Conservation (phyloP, 2,888 invertebrate genomes). For the Macropis europaea region DNA sequence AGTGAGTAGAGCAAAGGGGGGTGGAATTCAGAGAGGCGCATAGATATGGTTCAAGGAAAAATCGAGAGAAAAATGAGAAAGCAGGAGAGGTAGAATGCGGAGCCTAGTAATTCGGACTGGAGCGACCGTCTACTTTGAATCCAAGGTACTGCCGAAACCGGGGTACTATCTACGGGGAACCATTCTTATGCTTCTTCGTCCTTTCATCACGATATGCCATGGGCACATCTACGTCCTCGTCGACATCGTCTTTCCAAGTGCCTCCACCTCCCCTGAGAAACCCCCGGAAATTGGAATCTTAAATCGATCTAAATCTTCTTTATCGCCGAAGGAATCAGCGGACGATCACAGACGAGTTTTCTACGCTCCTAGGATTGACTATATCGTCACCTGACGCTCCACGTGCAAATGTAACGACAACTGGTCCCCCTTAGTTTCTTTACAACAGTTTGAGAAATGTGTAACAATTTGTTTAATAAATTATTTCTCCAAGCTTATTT, state of each 20-base stretch:
- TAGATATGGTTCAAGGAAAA: constrained; percentile 21
- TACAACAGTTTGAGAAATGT: constrained; percentile 13
- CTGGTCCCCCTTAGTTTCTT: constrained; percentile 26
- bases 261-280: constrained; percentile 55
- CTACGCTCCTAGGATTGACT: constrained; percentile 34
- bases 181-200: constrained; percentile 49
- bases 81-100: constrained; percentile 10
- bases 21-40: background rate
- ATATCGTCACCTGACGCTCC: constrained; percentile 40
- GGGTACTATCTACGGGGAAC: constrained; percentile 45
- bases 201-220: constrained; percentile 59
- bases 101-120: constrained; percentile 56
- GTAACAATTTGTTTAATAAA: too few relatives aligned
- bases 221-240: constrained; percentile 41
- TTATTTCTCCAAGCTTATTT: too few relatives aligned
- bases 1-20: background rate
- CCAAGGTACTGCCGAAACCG: constrained; percentile 41
- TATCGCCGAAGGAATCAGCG: constrained; percentile 58
- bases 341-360: constrained; percentile 52
- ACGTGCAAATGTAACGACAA: constrained; percentile 59
- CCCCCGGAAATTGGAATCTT: constrained; percentile 76
- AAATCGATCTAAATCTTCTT: constrained; percentile 75
- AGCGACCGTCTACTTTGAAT: constrained; percentile 49
- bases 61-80: background rate
- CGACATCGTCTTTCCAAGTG: constrained; percentile 32